These are phyloP conservation scores for Lycodopsis pacificus DNA, from an alignment of 2,797 vertebrate species.

Conservation along the genomic window DNA sequence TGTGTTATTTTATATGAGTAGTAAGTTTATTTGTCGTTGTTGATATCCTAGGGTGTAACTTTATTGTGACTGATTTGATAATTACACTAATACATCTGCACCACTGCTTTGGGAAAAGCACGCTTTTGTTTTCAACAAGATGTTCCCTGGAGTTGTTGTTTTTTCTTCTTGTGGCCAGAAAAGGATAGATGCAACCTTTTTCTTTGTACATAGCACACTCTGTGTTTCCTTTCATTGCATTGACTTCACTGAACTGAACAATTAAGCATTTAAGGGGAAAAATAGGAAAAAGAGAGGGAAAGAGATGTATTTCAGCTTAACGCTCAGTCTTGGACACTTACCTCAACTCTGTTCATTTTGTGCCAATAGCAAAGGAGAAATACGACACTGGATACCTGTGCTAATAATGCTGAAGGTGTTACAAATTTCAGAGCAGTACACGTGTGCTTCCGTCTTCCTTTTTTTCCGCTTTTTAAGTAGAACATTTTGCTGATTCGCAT, in stretches of 20 bases:
- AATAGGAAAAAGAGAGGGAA: slow-evolving; percentile 81
- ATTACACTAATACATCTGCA: slow-evolving; percentile 75
- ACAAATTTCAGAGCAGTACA: slow-evolving; percentile 31
- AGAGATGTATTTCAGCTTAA: slow-evolving; percentile 69
- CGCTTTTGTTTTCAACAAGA: slow-evolving; percentile 53
- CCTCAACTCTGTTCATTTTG: slow-evolving; percentile 76
- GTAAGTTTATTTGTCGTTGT: slow-evolving; percentile 73
- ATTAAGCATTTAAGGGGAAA: slow-evolving; percentile 70
- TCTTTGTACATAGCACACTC: slow-evolving; percentile 63
- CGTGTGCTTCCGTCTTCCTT: slow-evolving; percentile 25
- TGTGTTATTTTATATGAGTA: slow-evolving; percentile 81
- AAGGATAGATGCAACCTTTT: slow-evolving; percentile 54
- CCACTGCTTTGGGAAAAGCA: slow-evolving; percentile 78
- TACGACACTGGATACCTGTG: slow-evolving; percentile 43
- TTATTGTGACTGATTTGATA: slow-evolving; percentile 75
- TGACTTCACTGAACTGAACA: slow-evolving; percentile 69
- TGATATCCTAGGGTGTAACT: slow-evolving; percentile 75
- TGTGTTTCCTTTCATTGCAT: slow-evolving; percentile 56
- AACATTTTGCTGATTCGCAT: slow-evolving; percentile 57
- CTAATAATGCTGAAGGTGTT: slow-evolving; percentile 43
- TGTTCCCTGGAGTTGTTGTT: slow-evolving; percentile 46
- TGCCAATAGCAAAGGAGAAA: slow-evolving; percentile 73
- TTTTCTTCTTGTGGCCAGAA: slow-evolving; percentile 59
- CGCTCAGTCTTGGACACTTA: slow-evolving; percentile 73
- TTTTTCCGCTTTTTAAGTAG: slow-evolving; percentile 47